Conservation (phyloP, 2,888 invertebrate species). For the Tryphoninae sp. region DNA sequence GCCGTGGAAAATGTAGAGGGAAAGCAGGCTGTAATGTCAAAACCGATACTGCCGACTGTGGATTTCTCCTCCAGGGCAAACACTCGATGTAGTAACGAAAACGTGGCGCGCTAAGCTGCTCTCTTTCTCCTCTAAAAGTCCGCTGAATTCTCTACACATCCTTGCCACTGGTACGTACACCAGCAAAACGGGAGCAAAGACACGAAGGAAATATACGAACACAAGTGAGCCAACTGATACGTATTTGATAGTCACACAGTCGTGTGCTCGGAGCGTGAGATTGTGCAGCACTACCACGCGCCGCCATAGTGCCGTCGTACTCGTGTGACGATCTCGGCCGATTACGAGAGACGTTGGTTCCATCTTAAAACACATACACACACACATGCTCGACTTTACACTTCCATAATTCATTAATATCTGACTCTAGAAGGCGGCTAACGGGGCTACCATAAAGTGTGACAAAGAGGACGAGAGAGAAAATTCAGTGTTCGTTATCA, state of each 20-base stretch:
- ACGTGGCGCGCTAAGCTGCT: not conserved
- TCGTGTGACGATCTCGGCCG: constrained; percentile 12
- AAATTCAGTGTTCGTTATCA: constrained; percentile 9
- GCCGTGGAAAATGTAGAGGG: not conserved
- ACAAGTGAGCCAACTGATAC: constrained; percentile 44
- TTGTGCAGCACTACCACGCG: not conserved
- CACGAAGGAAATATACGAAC: not conserved
- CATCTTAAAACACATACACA: not conserved
- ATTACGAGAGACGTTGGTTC: constrained; percentile 42
- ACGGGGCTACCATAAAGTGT: not conserved
- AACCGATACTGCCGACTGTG: constrained; percentile 8
- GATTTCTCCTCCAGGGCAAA: not conserved
- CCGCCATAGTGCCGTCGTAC: constrained; percentile 18
- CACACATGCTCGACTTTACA: constrained; percentile 4
- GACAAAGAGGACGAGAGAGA: not conserved
- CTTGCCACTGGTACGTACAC: constrained; percentile 4
- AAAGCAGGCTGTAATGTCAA: constrained; percentile 6
- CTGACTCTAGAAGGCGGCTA: not conserved
- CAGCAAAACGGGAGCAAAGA: not conserved
- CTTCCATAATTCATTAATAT: constrained; percentile 13
- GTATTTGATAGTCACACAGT: constrained; percentile 1
- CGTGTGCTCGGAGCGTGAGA: constrained; percentile 7
- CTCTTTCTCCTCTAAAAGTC: constrained; percentile 65
- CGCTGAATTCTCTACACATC: constrained; percentile 49
- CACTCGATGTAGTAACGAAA: constrained; percentile 9